These are phyloP conservation scores for Pedionomus torquatus DNA, from an alignment of 2,113 vertebrate species.

Conservation along the genomic window DNA sequence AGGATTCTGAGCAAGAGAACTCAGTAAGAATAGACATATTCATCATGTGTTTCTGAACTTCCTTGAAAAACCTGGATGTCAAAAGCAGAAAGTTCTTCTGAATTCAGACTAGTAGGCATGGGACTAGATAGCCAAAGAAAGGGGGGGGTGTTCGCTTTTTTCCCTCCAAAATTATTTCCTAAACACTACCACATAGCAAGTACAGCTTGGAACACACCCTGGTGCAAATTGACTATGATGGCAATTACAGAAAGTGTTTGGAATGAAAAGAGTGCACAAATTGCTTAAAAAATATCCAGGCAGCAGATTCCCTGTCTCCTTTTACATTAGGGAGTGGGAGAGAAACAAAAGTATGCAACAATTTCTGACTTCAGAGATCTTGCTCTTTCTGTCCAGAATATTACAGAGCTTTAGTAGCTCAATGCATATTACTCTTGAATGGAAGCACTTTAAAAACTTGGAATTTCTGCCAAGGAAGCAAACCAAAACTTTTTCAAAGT, in stretches of 20 bases:
- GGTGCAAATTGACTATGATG: background rate
- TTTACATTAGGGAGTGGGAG: background rate
- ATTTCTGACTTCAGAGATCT: background rate
- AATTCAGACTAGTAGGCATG: background rate
- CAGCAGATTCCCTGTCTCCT: background rate
- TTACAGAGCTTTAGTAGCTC: background rate
- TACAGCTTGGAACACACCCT: background rate
- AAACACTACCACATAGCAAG: background rate
- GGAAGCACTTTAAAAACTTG: background rate
- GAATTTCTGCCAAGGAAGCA: background rate
- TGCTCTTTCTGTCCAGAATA: background rate
- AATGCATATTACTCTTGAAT: background rate
- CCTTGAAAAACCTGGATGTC: background rate
- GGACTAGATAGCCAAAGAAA: background rate
- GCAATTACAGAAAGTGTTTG: background rate
- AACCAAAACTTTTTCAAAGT: background rate
- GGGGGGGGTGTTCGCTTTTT: background rate
- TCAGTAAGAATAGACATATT: background rate
- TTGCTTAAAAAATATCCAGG: background rate
- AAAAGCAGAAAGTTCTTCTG: background rate
- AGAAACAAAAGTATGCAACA: background rate
- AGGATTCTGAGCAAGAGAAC: background rate
- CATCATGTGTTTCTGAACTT: background rate
- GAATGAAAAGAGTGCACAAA: background rate
- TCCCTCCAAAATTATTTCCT: background rate